phyloP scores from a whole-genome alignment of 2,797 vertebrate species.

The Enteromius radiatus region DNA sequence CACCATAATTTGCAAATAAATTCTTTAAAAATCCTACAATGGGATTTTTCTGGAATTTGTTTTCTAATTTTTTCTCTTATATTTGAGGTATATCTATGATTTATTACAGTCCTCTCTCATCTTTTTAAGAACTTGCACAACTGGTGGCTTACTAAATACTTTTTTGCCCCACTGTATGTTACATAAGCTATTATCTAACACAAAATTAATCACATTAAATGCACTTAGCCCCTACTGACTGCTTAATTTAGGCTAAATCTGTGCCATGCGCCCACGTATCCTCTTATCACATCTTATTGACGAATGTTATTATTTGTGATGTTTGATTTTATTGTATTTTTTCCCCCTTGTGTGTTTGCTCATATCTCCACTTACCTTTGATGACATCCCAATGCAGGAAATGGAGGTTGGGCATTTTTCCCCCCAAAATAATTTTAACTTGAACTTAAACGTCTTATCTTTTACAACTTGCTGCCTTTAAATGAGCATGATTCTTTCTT shows the following conservation, averaged over 20 bases:
- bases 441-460: not conserved
- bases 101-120: too few species aligned
- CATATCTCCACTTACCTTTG: constrained; percentile 57
- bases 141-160: too few species aligned
- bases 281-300: not conserved
- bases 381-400: constrained; percentile 67
- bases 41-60: too few species aligned
- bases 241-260: not conserved
- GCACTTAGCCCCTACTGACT: not conserved
- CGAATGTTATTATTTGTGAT: not conserved
- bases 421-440: not conserved
- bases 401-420: constrained; percentile 70
- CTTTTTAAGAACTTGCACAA: too few species aligned
- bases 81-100: too few species aligned
- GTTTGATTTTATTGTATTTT: constrained; percentile 50
- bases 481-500: not conserved
- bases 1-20: too few species aligned
- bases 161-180: not conserved
- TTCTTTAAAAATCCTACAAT: too few species aligned
- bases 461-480: not conserved
- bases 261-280: not conserved
- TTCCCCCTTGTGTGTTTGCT: constrained; percentile 56
- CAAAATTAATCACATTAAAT: not conserved
- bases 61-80: too few species aligned
- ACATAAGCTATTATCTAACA: not conserved